A percentile compares a stretch with the other conserved stretches of the same genome.
Evolutionary conservation across 2,113 vertebrate species (phyloP).

Genomic region (Lampris megalopsis): DNA sequence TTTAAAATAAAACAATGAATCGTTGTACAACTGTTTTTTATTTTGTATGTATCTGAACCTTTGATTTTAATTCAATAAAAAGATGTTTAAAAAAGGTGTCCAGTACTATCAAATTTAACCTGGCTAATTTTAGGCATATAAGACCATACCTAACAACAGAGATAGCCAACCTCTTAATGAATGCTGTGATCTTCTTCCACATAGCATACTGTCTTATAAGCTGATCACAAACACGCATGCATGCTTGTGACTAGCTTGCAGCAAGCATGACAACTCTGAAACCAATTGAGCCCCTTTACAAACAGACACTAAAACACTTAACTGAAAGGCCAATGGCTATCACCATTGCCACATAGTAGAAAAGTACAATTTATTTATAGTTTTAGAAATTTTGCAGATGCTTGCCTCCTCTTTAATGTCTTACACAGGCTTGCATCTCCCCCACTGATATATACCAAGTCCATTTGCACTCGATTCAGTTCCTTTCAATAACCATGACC

Average conservation of each 20-base stretch:
- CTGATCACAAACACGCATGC: not conserved
- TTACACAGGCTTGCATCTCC: too few species aligned
- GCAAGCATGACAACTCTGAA: not conserved
- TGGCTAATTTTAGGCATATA: conserved; percentile 21
- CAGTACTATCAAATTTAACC: conserved; percentile 1
- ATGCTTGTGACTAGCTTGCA: not conserved
- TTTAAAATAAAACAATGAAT: too few species aligned
- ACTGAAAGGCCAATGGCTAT: not conserved
- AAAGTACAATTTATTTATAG: too few species aligned
- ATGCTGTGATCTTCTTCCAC: conserved; percentile 1
- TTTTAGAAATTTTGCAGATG: too few species aligned
- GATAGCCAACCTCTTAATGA: not conserved
- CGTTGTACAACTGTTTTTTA: too few species aligned
- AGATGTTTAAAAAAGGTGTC: not conserved
- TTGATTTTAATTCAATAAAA: not conserved
- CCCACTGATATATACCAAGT: too few species aligned
- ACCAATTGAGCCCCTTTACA: not conserved
- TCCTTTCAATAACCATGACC: too few species aligned
- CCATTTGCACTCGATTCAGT: too few species aligned
- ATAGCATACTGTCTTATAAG: too few species aligned
- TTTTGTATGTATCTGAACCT: too few species aligned
- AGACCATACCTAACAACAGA: conserved; percentile 4
- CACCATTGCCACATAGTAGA: too few species aligned
- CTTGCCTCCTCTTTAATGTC: too few species aligned
- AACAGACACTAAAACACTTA: not conserved